Conservation (phyloP, 1,140 invertebrate genomes). For the Cherax quadricarinatus region DNA sequence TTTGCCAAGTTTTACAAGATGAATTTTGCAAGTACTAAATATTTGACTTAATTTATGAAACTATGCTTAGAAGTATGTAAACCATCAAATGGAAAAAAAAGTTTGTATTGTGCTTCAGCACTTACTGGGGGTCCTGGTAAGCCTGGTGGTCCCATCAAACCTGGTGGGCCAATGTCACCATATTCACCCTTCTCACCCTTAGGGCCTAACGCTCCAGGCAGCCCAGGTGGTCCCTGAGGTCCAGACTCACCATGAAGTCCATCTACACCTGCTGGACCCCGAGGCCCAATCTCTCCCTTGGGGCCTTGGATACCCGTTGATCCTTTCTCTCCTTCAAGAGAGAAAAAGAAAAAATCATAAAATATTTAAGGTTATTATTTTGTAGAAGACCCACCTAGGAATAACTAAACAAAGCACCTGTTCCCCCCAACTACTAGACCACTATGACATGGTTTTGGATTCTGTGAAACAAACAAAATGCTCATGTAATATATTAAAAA, state of each 20-base stretch:
- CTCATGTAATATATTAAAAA: too few species aligned
- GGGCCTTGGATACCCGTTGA: constrained; percentile 77
- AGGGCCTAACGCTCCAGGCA: constrained; percentile 67
- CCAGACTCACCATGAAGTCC: constrained; percentile 73
- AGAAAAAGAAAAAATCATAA: too few species aligned
- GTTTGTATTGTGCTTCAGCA: neutral
- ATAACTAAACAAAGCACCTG: too few species aligned
- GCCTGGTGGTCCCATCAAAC: constrained; percentile 84
- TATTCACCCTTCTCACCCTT: constrained; percentile 79
- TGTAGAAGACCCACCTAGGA: too few species aligned
- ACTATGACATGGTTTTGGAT: too few species aligned
- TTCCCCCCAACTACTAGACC: too few species aligned
- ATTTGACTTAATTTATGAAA: too few species aligned
- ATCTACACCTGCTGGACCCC: constrained; percentile 79
- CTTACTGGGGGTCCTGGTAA: constrained; percentile 81
- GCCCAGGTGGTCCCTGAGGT: constrained; percentile 72
- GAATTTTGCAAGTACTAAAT: too few species aligned
- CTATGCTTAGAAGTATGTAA: too few species aligned
- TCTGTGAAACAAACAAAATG: too few species aligned
- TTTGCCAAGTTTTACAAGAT: too few species aligned
- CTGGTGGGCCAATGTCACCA: constrained; percentile 82
- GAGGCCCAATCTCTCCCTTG: constrained; percentile 79
- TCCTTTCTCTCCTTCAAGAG: constrained; percentile 77
- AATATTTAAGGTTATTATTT: neutral
- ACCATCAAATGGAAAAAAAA: too few species aligned